Conservation (phyloP, 2,888 invertebrate genomes). For the Spodoptera picta region DNA sequence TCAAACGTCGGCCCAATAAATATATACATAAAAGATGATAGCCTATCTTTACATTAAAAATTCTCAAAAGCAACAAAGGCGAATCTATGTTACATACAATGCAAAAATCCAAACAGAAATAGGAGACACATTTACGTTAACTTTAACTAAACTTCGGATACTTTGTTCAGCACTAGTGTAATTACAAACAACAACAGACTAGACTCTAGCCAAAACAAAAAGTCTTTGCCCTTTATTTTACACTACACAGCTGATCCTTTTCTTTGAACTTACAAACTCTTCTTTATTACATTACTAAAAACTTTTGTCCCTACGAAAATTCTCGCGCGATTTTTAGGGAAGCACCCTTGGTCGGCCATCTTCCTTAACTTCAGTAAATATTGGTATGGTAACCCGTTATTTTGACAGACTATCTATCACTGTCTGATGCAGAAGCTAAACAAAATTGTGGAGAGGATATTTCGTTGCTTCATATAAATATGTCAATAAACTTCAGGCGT, state of each 20-base stretch:
- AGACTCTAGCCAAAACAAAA: neutral
- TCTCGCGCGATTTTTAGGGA: conserved; percentile 55
- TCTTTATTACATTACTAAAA: conserved; percentile 36
- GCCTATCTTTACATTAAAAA: no score
- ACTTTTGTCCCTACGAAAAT: conserved; percentile 21
- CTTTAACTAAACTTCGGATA: neutral
- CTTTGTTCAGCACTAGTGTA: neutral
- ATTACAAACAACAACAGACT: neutral
- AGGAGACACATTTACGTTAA: no score
- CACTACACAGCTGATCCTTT: conserved; percentile 19
- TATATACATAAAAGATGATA: no score
- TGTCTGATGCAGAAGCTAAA: conserved; percentile 69
- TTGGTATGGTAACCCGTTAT: conserved; percentile 72
- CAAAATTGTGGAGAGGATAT: conserved; percentile 65
- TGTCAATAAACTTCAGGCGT: conserved; percentile 58
- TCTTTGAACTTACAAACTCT: conserved; percentile 16
- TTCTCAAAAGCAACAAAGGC: no score
- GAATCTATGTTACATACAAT: no score
- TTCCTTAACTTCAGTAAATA: conserved; percentile 69
- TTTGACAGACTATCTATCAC: conserved; percentile 73
- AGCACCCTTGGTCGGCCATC: conserved; percentile 55
- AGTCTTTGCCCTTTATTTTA: neutral
- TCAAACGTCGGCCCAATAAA: no score
- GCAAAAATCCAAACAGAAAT: no score
- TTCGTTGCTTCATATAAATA: conserved; percentile 56